Conservation (phyloP, 2,888 invertebrate genomes). For the Tyria jacobaeae region DNA sequence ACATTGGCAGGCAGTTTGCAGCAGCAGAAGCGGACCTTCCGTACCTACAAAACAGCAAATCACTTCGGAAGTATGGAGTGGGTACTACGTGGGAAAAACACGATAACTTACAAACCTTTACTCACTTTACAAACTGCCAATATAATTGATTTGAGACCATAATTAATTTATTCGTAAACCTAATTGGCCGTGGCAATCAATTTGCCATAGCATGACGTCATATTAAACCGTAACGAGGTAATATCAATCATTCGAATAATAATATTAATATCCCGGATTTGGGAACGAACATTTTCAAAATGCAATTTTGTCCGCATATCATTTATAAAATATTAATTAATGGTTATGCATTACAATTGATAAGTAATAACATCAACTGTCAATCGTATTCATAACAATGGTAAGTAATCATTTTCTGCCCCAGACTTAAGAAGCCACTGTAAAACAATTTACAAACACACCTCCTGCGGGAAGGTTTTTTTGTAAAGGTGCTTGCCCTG, state of each 20-base stretch:
- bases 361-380: background rate
- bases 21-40: constrained; percentile 1
- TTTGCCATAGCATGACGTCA: constrained; percentile 44
- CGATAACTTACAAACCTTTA: constrained; percentile 27
- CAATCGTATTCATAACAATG: no score
- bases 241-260: constrained; percentile 41
- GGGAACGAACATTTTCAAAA: background rate
- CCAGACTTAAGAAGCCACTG: no score
- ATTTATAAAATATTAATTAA: constrained; percentile 33
- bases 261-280: constrained; percentile 25
- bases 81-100: constrained; percentile 10
- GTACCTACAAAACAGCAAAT: constrained; percentile 1
- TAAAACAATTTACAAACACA: no score
- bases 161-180: constrained; percentile 49
- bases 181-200: constrained; percentile 48
- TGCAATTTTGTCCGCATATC: constrained; percentile 36
- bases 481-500: no score
- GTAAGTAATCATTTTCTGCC: background rate
- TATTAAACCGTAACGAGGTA: constrained; percentile 46
- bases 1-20: constrained; percentile 15
- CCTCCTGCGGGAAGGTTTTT: no score
- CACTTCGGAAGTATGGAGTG: constrained; percentile 12
- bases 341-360: constrained; percentile 20
- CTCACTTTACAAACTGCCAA: constrained; percentile 17
- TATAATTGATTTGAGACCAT: constrained; percentile 43